These are phyloP conservation scores for Rhyacichthys aspro DNA, from an alignment of 2,797 vertebrate genomes.

Conservation along the genomic window DNA sequence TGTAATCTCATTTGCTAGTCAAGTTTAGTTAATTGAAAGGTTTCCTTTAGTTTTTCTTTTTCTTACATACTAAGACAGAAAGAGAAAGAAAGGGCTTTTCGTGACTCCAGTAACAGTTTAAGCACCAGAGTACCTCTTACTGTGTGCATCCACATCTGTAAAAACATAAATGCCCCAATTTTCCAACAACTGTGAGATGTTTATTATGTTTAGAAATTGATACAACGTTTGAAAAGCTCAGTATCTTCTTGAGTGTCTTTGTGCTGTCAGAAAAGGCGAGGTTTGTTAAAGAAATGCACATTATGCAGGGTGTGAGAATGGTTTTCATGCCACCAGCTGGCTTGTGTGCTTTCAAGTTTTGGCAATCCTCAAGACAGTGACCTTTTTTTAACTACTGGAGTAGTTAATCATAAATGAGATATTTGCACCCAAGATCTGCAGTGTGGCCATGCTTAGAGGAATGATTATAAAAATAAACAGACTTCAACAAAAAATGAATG, in stretches of 20 bases:
- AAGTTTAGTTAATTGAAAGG: too few species aligned
- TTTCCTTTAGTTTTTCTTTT: not conserved
- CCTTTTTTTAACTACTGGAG: slow-evolving; percentile 29
- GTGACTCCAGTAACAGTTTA: not conserved
- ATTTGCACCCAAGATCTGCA: not conserved
- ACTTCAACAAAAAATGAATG: not conserved
- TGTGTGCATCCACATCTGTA: slow-evolving; percentile 20
- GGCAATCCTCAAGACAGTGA: slow-evolving; percentile 12
- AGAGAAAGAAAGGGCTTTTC: too few species aligned
- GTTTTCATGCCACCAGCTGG: not conserved
- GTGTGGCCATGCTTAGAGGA: not conserved
- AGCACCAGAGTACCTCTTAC: not conserved
- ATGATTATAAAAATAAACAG: too few species aligned
- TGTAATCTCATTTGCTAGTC: too few species aligned
- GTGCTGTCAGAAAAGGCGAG: not conserved
- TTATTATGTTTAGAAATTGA: slow-evolving; percentile 7
- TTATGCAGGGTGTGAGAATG: not conserved
- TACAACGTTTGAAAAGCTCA: not conserved
- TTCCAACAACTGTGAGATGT: not conserved
- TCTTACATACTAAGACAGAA: too few species aligned
- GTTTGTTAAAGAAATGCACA: not conserved
- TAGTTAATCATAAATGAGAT: slow-evolving; percentile 31
- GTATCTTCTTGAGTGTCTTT: not conserved
- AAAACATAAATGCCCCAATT: not conserved
- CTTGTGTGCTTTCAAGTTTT: not conserved